A percentile compares a stretch with the other conserved stretches of the same genome.
These are phyloP conservation scores for Pogonomyrmex barbatus DNA, from an alignment of 1,140 invertebrate genomes.

Conservation along the genomic window DNA sequence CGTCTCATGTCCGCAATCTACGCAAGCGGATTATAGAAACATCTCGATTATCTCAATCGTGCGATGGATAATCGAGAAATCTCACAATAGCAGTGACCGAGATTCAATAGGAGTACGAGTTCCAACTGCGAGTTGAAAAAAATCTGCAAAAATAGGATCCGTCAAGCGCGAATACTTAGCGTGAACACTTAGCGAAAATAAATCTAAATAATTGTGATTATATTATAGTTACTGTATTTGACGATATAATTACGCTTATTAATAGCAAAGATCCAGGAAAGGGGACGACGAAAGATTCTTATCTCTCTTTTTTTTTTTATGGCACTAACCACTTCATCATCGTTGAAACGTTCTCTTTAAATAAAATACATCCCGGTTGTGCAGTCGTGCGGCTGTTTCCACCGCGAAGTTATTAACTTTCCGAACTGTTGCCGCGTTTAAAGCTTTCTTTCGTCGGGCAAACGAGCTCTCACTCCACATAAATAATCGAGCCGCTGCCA, in stretches of 20 bases:
- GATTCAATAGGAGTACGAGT: neutral
- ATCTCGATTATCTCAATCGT: slow-evolving; percentile 42
- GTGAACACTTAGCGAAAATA: neutral
- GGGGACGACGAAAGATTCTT: neutral
- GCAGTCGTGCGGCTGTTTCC: slow-evolving; percentile 24
- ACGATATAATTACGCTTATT: neutral
- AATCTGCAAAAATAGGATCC: neutral
- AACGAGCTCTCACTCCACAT: slow-evolving; percentile 61
- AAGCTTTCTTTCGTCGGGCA: slow-evolving; percentile 62
- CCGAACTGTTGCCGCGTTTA: slow-evolving; percentile 65
- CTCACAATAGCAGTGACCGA: neutral
- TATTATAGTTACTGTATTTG: neutral
- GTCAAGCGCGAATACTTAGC: neutral
- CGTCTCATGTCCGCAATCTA: slow-evolving; percentile 11
- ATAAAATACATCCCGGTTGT: slow-evolving; percentile 19
- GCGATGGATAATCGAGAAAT: slow-evolving; percentile 26
- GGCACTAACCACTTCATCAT: neutral
- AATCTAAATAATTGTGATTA: neutral
- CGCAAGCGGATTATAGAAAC: slow-evolving; percentile 29
- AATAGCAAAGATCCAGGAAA: neutral
- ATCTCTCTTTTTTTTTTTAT: neutral
- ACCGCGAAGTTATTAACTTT: slow-evolving; percentile 66
- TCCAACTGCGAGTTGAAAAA: neutral
- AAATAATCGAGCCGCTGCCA: slow-evolving; percentile 68
- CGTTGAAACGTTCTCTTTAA: slow-evolving; percentile 34